Conservation (phyloP, 2,797 vertebrate species). For the Gambelia wislizenii region DNA sequence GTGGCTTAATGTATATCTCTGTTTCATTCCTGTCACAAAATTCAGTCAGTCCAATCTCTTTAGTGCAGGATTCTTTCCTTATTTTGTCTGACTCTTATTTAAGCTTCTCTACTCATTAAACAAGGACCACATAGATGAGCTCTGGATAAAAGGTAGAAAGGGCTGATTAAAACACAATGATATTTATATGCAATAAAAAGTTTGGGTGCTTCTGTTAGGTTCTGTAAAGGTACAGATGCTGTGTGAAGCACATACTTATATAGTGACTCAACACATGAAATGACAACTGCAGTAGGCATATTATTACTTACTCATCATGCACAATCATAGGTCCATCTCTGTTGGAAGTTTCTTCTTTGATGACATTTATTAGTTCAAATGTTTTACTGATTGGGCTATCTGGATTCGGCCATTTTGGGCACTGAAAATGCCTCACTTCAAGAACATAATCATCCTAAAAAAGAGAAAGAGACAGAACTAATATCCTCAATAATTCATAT, state of each 20-base stretch:
- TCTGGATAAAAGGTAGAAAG: not conserved
- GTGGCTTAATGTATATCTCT: not conserved
- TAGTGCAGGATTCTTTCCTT: not conserved
- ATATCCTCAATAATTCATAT: not conserved
- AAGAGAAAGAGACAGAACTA: not conserved
- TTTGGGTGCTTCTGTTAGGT: not conserved
- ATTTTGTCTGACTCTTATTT: not conserved
- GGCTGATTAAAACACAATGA: not conserved
- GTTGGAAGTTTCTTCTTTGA: conserved; percentile 83
- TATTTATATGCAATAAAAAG: not conserved
- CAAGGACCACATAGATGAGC: not conserved
- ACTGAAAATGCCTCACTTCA: conserved; percentile 92
- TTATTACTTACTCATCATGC: conserved; percentile 90
- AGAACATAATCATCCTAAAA: conserved; percentile 93
- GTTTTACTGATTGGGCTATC: conserved; percentile 94
- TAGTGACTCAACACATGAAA: not conserved
- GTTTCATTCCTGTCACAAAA: not conserved
- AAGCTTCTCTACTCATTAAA: not conserved
- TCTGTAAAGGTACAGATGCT: not conserved
- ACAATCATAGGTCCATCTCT: conserved; percentile 90
- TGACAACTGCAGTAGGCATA: not conserved
- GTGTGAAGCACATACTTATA: not conserved
- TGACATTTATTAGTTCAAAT: conserved; percentile 90
- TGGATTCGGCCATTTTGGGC: conserved; percentile 94
- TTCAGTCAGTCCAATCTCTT: not conserved